Evolutionary conservation across 1,140 invertebrate species (phyloP), one percentile per base, ranked within the genome.

Genomic region (Apis dorsata): DNA sequence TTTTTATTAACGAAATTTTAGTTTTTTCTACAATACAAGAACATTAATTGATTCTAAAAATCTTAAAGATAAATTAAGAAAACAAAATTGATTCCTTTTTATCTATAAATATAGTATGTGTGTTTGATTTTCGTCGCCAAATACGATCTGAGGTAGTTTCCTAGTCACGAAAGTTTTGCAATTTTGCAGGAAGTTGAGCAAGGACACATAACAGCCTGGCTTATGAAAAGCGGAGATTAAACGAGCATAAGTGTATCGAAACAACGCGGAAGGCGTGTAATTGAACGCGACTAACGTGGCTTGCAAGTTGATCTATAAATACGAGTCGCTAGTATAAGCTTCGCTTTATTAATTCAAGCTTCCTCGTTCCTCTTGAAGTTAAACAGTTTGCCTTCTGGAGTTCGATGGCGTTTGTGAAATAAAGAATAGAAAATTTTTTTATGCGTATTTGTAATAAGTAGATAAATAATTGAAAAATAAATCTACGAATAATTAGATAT

Each of bases 281-380:
- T 87, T 84, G 86, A 87, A 87, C 77, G 79, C 79, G 49, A 74
- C 84, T 84, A 62, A 85, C 83, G 74, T 74, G 79, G 70, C 74
- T 86, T 73, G 79, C 74, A 65, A 77, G 80, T 49, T 66, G 84
- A 81, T 86, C 86, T 87, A 87, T 87, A 87, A 87, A 87, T 87
- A 87, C 78, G 69, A 79, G 21, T 60, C n/a, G 5, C 60, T 44
- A 19, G 24, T 63, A 68, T 81, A 77, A 75, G 81, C 86, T 77
- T 80, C 69, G 85, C 77, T 87, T 87, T 87, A 87, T 87, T 87
- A 87, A 87, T 87, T 83, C 71, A 78, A 84, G 71, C 86, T 87
- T 87, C 85, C 73, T 87, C 82, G 73, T 73, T 78, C 68, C 55
- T 85, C 55, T 60, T 13, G 19, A 57, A 59, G 28, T 4, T 21